Base-by-base conservation (phyloP, 2,113 vertebrate species). In the Callipepla californica region DNA sequence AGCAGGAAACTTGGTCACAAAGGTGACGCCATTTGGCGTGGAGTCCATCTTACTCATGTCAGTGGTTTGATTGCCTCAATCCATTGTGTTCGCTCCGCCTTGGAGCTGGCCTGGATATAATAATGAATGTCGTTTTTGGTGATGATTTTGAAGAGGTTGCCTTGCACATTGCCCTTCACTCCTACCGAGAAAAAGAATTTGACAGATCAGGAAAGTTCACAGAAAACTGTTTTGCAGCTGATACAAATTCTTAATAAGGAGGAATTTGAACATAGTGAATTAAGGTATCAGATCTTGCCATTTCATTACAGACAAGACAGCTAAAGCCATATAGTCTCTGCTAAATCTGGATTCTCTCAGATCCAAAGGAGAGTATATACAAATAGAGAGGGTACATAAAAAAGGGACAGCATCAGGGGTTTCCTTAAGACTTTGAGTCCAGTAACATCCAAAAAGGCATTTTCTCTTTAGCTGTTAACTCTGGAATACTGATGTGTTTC, bases 111-210 rank as follows among this genome's bases (percentile, higher is more conserved):
- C 97, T 99, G 99, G 85, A 99, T 99, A 80, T 98, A 99, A 96
- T 99, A 99, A 92, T 97, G 98, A 45, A 93, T 97, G 92, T 99
- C 98, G 18, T 97, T 97, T 94, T 98, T 98, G 23, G 99, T 99
- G 95, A 99, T 99, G 97, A 99, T 99, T 97, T 99, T 99, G 94
- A 99, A 99, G 78, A 99, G 97, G 89, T 99, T 99, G 80, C 99
- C 99, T 92, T 99, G 99, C 80, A 99, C 97, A 53, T 99, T 99
- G 22, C 99, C 99, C 95, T 99, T 99, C 80, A 99, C 99, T 47
- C 99, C 99, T 99, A 96, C 5, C 70, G 28, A 90, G 63, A 47
- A 68, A 38, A 80, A 58, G 53, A 84, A 34, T 9, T 2, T 15
- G 15, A 88, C 23, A 91, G 23, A 59, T 91, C 36, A 76, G 55